A percentile compares a stretch with the other conserved stretches of the same genome.
phyloP scores from a whole-genome alignment of 2,888 invertebrate species.

The Spatulosminthurus flaviceps region DNA sequence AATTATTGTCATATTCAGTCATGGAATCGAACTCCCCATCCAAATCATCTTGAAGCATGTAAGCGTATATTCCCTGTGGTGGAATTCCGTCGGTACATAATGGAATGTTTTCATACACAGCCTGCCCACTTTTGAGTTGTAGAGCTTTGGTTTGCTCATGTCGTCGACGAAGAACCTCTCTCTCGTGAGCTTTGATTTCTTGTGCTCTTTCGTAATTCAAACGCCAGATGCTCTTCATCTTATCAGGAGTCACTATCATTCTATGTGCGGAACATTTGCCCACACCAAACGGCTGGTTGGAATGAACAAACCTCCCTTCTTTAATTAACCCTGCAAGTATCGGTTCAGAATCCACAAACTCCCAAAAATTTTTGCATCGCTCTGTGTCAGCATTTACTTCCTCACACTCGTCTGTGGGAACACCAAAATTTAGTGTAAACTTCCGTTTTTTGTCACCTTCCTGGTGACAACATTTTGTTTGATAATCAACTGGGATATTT shows the following conservation, averaged over 20 bases:
- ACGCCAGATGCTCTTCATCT: neutral
- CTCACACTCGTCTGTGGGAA: neutral
- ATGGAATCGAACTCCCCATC: neutral
- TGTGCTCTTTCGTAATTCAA: neutral
- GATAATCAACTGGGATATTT: neutral
- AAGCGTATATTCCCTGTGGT: neutral
- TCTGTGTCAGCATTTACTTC: neutral
- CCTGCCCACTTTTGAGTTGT: neutral
- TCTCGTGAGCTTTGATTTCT: neutral
- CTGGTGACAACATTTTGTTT: constrained; percentile 21
- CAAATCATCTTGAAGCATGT: neutral
- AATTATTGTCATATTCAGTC: neutral
- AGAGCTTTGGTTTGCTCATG: neutral
- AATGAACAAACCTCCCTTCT: neutral
- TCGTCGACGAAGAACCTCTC: neutral
- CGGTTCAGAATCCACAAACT: constrained; percentile 18
- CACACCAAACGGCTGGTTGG: neutral
- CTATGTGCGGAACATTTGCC: neutral
- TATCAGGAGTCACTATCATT: neutral
- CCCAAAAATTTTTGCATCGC: constrained; percentile 26
- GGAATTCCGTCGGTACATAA: neutral
- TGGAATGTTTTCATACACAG: neutral
- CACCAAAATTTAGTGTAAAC: neutral
- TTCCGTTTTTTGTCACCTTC: neutral
- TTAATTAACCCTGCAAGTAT: neutral